These are phyloP conservation scores for Drosophila guanche DNA, from an alignment of 1,140 invertebrate species.

Conservation along the genomic window DNA sequence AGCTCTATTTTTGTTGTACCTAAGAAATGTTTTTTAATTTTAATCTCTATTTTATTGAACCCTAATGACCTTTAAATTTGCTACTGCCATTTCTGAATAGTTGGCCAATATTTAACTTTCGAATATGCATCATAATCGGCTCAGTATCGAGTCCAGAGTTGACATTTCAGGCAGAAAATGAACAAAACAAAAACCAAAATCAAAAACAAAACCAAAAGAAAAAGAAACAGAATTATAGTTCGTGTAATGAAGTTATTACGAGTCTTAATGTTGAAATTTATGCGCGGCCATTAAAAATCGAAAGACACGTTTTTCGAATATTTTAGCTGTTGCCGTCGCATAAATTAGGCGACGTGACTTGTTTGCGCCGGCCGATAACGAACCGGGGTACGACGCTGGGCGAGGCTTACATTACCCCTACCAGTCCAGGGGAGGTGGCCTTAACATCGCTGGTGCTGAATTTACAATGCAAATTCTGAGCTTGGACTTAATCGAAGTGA, in stretches of 20 bases:
- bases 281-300: constrained; percentile 78
- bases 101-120: too few species aligned
- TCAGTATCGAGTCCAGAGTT: constrained; percentile 6
- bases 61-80: too few species aligned
- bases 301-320: constrained; percentile 81
- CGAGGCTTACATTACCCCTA: constrained; percentile 23
- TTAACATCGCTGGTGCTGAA: constrained; percentile 48
- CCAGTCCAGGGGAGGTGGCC: constrained; percentile 1
- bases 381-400: constrained; percentile 23
- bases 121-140: too few species aligned
- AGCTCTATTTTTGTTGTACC: too few species aligned
- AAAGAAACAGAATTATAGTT: constrained; percentile 70
- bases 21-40: too few species aligned
- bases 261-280: constrained; percentile 80
- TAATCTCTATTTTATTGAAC: too few species aligned
- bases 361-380: constrained; percentile 72
- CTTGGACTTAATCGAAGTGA: constrained; percentile 59
- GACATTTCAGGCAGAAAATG: constrained; percentile 41
- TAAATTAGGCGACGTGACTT: constrained; percentile 81
- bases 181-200: constrained; percentile 12
- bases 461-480: constrained; percentile 76
- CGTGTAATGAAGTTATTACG: constrained; percentile 81
- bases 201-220: constrained; percentile 30
- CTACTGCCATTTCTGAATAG: too few species aligned
- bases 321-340: constrained; percentile 73